These are phyloP conservation scores for Eueremaeus valkanovi DNA, from an alignment of 2,888 invertebrate genomes.

Conservation along the genomic window DNA sequence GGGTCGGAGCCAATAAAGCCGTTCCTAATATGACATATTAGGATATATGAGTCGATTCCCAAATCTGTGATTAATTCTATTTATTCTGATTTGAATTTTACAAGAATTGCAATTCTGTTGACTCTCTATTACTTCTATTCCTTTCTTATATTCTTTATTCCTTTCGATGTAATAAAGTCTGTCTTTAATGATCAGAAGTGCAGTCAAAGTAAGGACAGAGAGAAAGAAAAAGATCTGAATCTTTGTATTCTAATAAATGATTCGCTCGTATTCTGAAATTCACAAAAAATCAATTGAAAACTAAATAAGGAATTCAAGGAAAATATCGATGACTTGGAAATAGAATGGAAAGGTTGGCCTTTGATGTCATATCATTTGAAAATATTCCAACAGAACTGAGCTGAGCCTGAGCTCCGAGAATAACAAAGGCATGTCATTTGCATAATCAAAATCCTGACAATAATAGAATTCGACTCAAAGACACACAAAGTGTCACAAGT, in stretches of 20 bases:
- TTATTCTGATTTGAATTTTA: not conserved
- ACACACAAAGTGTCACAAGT: not conserved
- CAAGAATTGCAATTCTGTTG: not conserved
- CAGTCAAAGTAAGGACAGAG: not conserved
- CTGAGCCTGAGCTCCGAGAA: not conserved
- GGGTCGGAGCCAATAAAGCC: too few relatives aligned
- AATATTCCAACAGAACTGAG: not conserved
- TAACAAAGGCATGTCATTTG: not conserved
- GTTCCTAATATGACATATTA: not conserved
- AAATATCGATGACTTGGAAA: conserved; percentile 10
- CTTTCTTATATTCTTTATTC: not conserved
- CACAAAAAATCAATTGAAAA: not conserved
- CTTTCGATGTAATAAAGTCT: not conserved
- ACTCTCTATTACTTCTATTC: not conserved
- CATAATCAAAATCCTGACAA: conserved; percentile 8
- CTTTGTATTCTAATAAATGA: not conserved
- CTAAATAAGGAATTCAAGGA: not conserved
- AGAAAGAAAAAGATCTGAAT: not conserved
- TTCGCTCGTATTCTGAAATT: not conserved
- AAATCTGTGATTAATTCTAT: not conserved
- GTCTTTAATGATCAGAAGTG: conserved; percentile 5
- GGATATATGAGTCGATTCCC: not conserved
- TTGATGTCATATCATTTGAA: not conserved
- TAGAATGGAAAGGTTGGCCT: not conserved
- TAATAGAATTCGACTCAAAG: not conserved